These are phyloP conservation scores for Leucophenga varia DNA, from an alignment of 1,140 invertebrate species.

Conservation along the genomic window DNA sequence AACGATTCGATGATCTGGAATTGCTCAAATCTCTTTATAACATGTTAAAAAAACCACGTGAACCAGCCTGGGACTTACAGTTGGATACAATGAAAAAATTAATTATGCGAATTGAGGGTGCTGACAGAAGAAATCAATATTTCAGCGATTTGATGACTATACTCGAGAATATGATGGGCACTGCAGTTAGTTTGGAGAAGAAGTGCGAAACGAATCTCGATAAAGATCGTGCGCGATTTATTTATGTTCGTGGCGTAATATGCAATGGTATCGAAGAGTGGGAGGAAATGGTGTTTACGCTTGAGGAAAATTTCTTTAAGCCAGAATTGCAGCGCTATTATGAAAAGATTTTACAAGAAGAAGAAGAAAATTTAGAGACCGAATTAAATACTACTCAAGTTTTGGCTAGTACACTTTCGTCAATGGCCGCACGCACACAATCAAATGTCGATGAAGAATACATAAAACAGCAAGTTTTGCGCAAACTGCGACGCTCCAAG, in stretches of 20 bases:
- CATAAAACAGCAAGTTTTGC: neutral
- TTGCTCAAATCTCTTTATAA: conserved; percentile 30
- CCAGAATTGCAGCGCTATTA: conserved; percentile 16
- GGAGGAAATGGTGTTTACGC: conserved; percentile 18
- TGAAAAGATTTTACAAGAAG: neutral
- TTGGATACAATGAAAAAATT: conserved; percentile 21
- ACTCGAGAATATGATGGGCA: conserved; percentile 14
- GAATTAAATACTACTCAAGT: no score
- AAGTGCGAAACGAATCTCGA: conserved; percentile 12
- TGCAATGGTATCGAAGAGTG: conserved; percentile 32
- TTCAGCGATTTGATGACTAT: conserved; percentile 22
- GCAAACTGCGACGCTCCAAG: conserved; percentile 18
- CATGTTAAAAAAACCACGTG: conserved; percentile 35
- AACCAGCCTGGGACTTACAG: conserved; percentile 32
- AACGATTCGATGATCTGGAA: conserved; percentile 37
- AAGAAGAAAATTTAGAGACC: neutral
- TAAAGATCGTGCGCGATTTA: conserved; percentile 23
- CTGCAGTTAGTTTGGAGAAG: conserved; percentile 12
- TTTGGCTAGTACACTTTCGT: no score
- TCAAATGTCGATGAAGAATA: no score
- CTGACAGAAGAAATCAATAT: conserved; percentile 13
- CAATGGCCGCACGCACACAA: no score
- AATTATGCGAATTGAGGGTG: conserved; percentile 18
- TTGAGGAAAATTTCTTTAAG: conserved; percentile 29
- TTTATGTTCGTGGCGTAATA: conserved; percentile 38